phyloP scores from a whole-genome alignment of 2,888 invertebrate genomes.

The Cerastis rubricosa region DNA sequence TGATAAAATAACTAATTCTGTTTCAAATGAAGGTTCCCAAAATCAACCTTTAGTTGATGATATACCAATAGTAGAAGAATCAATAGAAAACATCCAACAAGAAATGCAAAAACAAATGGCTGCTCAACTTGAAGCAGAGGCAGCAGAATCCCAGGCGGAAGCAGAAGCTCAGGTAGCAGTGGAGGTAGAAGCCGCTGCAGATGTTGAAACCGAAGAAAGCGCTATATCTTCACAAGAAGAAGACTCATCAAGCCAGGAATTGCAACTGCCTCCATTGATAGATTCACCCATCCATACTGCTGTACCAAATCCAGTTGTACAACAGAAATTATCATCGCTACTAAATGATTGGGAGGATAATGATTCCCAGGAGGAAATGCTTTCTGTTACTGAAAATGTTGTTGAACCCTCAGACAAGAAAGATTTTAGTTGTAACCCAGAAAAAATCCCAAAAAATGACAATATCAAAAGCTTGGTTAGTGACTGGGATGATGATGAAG shows the following conservation, averaged over 20 bases:
- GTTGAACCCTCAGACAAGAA: conserved; percentile 38
- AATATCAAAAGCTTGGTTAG: conserved; percentile 87
- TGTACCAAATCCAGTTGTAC: conserved; percentile 59
- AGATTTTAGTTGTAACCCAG: conserved; percentile 2
- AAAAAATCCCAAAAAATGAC: conserved; percentile 73
- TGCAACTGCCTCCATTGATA: conserved; percentile 31
- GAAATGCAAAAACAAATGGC: conserved; percentile 84
- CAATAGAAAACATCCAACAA: conserved; percentile 87
- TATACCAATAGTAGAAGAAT: conserved; percentile 80
- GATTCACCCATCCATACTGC: conserved; percentile 54
- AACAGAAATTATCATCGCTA: conserved; percentile 84
- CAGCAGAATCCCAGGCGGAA: not conserved
- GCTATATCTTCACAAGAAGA: conserved; percentile 68
- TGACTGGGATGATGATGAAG: conserved; percentile 89
- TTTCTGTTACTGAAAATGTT: conserved; percentile 37
- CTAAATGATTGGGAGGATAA: conserved; percentile 90
- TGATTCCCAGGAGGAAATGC: conserved; percentile 82
- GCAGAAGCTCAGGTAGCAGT: not conserved
- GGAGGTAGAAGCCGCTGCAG: conserved; percentile 3
- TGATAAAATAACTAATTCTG: conserved; percentile 27
- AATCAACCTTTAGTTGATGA: conserved; percentile 27
- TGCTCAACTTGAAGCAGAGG: conserved; percentile 11
- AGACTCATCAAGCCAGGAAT: conserved; percentile 60
- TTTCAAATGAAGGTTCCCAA: conserved; percentile 19
- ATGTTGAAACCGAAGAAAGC: conserved; percentile 71